phyloP scores from a whole-genome alignment of 2,797 vertebrate species.

The Siniperca scherzeri region DNA sequence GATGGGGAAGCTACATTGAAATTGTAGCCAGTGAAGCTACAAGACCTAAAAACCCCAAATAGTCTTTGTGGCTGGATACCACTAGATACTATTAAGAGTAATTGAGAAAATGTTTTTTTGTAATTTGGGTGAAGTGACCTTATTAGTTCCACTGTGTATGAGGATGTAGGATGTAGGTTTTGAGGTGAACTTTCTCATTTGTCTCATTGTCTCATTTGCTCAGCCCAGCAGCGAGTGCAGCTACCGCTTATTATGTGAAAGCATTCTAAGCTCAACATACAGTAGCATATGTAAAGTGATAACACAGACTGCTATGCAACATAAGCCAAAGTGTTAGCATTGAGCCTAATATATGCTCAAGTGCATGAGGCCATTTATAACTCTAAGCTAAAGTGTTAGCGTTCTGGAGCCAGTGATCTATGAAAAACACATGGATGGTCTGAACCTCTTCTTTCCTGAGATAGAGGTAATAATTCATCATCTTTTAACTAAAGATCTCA shows the following conservation, averaged over 20 bases:
- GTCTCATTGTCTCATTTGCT: neutral
- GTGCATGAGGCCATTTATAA: neutral
- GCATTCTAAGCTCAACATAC: neutral
- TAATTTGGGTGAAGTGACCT: too few relatives aligned
- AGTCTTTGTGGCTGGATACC: too few relatives aligned
- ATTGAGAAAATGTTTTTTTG: too few relatives aligned
- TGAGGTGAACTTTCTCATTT: neutral
- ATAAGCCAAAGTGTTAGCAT: neutral
- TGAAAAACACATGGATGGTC: neutral
- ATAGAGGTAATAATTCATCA: constrained; percentile 25
- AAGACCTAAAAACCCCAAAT: too few relatives aligned
- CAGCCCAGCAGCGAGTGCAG: neutral
- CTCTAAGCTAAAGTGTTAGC: neutral
- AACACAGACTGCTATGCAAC: neutral
- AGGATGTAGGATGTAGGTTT: neutral
- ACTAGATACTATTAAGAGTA: too few relatives aligned
- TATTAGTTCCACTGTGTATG: neutral
- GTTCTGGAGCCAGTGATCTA: neutral
- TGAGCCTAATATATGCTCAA: neutral
- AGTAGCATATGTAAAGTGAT: neutral
- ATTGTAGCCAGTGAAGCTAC: too few relatives aligned
- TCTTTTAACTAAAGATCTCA: constrained; percentile 18
- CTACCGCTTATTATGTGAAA: neutral
- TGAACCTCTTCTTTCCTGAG: neutral
- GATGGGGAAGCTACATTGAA: neutral